Evolutionary conservation across 2,113 vertebrate genomes (phyloP), one percentile per base, ranked within the genome.

Genomic region (Planiliza haematocheilus): DNA sequence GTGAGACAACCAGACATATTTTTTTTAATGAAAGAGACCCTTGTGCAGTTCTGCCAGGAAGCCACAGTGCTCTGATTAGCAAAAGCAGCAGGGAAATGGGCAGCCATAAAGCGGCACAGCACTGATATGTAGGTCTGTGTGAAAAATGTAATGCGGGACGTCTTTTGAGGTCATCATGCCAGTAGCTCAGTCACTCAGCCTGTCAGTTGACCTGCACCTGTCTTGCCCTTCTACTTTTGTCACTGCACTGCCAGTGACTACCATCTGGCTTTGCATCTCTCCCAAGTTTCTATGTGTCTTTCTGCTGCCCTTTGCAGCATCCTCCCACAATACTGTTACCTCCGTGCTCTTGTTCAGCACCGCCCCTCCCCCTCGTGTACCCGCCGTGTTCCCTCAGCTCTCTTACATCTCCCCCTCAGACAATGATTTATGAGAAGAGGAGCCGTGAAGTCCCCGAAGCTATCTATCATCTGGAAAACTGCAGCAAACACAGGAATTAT

Each of bases 401-500:
- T 84, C 81, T 53, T 84, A 84, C 86, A 82, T 86, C 79, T 79
- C 84, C 60, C 79, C 77, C 67, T 80, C 14, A 82, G 92, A 94
- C 91, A 93, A 79, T 93, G 94, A 95, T 95, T 91, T 94, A 95
- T 93, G 92, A 93, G 92, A 81, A 77, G 76, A 92, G 91, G 88
- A 91, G 89, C 83, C 81, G 61, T 81, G 67, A 81, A 88, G 87
- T 94, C 92, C 93, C 94, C 45, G 30, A 94, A 93, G 93, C 93
- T 83, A 94, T 95, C 89, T 83, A 90, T 95, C 93, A 93, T 93
- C 70, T 64, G 42, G 84, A 92, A 94, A 92, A 93, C 88, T 93
- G 93, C 93, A 92, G 91, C 91, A 93, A 94, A 93, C 85, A 91
- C 86, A 89, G 69, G 86, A 92, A 92, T 93, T 95, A 95, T 95